These are phyloP conservation scores for Stenodera caucasica DNA, from an alignment of 2,888 invertebrate genomes.

Conservation along the genomic window DNA sequence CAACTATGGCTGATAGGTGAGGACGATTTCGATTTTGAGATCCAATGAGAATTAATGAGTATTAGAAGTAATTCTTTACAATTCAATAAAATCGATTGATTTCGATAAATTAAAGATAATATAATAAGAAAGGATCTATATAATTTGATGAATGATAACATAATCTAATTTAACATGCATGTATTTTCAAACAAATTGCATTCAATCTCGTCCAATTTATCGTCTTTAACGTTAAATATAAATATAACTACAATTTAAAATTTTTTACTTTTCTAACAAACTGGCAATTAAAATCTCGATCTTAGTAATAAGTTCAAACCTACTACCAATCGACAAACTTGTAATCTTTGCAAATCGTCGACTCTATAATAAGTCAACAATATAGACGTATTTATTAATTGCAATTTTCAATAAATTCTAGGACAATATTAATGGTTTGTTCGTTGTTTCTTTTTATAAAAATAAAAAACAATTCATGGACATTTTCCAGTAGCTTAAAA, in stretches of 20 bases:
- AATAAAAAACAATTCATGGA: not conserved
- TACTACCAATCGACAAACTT: slow-evolving; percentile 28
- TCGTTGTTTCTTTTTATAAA: not conserved
- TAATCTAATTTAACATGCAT: slow-evolving; percentile 13
- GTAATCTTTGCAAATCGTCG: slow-evolving; percentile 13
- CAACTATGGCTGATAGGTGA: not conserved
- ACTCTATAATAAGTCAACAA: slow-evolving; percentile 13
- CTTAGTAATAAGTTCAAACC: slow-evolving; percentile 24
- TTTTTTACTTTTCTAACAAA: slow-evolving; percentile 16
- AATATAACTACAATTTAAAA: slow-evolving; percentile 21
- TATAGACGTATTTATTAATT: slow-evolving; percentile 8
- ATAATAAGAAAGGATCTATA: not conserved
- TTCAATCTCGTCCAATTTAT: slow-evolving; percentile 20
- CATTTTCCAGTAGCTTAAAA: not conserved
- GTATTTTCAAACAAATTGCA: slow-evolving; percentile 21
- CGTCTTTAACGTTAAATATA: slow-evolving; percentile 15
- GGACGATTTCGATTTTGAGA: slow-evolving; percentile 2
- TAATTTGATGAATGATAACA: not conserved
- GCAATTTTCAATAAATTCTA: slow-evolving; percentile 16
- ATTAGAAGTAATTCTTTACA: not conserved
- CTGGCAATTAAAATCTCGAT: slow-evolving; percentile 24
- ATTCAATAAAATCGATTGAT: not conserved
- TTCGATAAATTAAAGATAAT: not conserved
- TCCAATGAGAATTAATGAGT: not conserved
- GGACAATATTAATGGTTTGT: not conserved